These are phyloP conservation scores for Cyclopterus lumpus DNA, from an alignment of 2,797 vertebrate species.

Conservation along the genomic window DNA sequence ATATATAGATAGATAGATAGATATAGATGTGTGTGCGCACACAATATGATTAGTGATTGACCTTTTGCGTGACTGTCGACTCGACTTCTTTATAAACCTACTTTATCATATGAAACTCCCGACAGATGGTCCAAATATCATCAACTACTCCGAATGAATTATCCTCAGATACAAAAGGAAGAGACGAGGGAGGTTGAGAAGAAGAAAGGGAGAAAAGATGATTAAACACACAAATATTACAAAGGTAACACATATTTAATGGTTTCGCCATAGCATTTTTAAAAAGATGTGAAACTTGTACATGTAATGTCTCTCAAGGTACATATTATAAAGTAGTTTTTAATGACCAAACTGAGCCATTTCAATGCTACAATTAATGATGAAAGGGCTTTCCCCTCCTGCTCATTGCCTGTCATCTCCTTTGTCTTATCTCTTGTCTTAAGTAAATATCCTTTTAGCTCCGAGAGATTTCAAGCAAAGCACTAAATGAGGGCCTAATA, in stretches of 20 bases:
- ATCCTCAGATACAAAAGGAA: slow-evolving; percentile 22
- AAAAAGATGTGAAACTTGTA: not conserved
- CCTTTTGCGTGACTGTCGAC: slow-evolving; percentile 29
- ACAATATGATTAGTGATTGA: slow-evolving; percentile 45
- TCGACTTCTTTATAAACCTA: slow-evolving; percentile 54
- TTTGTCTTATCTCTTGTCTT: slow-evolving; percentile 9
- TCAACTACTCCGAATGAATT: slow-evolving; percentile 28
- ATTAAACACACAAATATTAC: slow-evolving; percentile 6
- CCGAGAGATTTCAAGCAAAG: slow-evolving; percentile 7
- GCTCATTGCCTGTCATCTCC: not conserved
- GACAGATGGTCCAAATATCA: slow-evolving; percentile 59
- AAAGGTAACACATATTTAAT: not conserved
- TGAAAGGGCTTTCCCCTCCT: not conserved
- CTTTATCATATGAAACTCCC: slow-evolving; percentile 56
- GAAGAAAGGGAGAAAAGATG: slow-evolving; percentile 21
- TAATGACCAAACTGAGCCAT: not conserved
- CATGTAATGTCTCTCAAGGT: not conserved
- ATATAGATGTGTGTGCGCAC: not conserved
- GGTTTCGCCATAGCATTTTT: not conserved
- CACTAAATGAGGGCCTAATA: not conserved
- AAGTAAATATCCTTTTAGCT: slow-evolving; percentile 32
- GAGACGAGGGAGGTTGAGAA: not conserved
- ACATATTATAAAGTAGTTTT: not conserved
- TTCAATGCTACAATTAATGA: not conserved
- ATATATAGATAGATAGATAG: too few relatives aligned